Conservation (phyloP, 2,113 vertebrate genomes). For the Gymnobelideus leadbeateri region DNA sequence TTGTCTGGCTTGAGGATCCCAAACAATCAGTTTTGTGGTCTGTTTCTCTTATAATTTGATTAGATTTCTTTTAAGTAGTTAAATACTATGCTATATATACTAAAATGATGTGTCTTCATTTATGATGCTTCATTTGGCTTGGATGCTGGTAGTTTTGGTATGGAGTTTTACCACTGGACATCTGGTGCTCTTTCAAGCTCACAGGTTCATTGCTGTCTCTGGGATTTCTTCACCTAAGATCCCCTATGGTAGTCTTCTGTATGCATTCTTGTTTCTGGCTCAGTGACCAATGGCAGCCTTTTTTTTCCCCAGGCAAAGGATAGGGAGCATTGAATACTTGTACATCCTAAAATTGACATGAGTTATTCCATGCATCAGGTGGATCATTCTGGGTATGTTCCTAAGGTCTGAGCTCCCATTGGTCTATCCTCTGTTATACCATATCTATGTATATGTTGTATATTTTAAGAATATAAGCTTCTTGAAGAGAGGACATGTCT, state of each 20-base stretch:
- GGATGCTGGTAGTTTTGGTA: not conserved
- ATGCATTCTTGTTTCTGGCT: not conserved
- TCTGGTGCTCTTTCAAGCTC: not conserved
- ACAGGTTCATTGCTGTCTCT: not conserved
- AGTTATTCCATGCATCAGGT: not conserved
- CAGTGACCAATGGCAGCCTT: not conserved
- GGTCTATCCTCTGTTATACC: not conserved
- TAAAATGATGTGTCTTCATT: not conserved
- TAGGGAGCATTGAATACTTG: not conserved
- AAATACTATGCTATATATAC: not conserved
- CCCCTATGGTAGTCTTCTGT: not conserved
- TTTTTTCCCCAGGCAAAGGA: not conserved
- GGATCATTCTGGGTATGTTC: not conserved
- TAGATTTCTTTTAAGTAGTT: not conserved
- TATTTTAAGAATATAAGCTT: not conserved
- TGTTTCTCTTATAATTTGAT: not conserved
- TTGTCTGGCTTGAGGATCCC: not conserved
- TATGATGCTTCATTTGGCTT: not conserved
- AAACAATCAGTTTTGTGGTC: not conserved
- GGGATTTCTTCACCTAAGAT: not conserved
- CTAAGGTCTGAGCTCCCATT: not conserved
- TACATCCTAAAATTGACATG: not conserved
- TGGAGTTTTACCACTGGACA: not conserved
- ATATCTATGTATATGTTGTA: not conserved
- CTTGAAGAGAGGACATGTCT: not conserved